Conservation (phyloP, 2,113 vertebrate species). For the Glaucidium brasilianum region DNA sequence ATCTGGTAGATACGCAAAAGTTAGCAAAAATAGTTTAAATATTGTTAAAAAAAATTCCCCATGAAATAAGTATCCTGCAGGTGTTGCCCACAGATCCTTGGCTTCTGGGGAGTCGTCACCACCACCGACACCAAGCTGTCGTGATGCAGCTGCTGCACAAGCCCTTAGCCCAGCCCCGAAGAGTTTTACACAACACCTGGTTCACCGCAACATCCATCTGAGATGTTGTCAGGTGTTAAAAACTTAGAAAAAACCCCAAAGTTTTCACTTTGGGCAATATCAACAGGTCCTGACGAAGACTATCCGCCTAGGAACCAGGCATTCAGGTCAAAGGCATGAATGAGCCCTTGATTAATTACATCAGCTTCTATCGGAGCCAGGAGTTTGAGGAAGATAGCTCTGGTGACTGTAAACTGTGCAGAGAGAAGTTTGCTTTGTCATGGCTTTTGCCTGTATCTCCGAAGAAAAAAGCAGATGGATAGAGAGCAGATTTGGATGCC, state of each 20-base stretch:
- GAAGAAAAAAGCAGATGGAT: not conserved
- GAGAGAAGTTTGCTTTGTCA: not conserved
- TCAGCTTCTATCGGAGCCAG: not conserved
- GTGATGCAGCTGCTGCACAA: fast-evolving
- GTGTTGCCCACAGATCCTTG: not conserved
- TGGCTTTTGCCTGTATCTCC: not conserved
- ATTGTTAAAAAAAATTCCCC: not conserved
- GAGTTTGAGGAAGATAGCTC: not conserved
- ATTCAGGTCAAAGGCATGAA: not conserved
- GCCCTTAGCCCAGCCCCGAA: not conserved
- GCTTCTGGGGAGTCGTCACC: not conserved
- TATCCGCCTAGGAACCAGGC: not conserved
- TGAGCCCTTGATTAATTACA: not conserved
- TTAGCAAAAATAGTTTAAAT: too few relatives aligned
- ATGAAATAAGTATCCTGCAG: fast-evolving
- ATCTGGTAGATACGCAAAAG: too few relatives aligned
- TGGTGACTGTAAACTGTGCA: fast-evolving
- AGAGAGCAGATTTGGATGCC: not conserved
- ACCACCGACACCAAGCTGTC: too few relatives aligned
- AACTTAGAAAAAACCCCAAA: not conserved
- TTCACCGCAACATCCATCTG: fast-evolving
- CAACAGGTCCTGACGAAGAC: not conserved
- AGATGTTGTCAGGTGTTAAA: not conserved
- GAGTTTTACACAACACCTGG: fast-evolving
- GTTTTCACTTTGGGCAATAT: not conserved